Evolutionary conservation across 1,140 invertebrate species (phyloP).

Genomic region (Diabrotica undecimpunctata): DNA sequence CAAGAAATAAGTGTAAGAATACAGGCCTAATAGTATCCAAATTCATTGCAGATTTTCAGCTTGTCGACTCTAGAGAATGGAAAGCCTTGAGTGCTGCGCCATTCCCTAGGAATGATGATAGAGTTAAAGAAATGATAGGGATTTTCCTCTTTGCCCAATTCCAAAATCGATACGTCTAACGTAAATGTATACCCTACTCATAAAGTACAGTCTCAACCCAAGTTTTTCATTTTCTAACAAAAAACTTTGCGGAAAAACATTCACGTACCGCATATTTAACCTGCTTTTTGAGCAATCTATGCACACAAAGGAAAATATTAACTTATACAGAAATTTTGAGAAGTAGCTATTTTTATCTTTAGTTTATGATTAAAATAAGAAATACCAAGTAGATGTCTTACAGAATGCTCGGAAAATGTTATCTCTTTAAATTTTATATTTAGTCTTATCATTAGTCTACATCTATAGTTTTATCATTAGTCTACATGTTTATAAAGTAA

Average conservation of each 20-base stretch:
- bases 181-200: conserved; percentile 24
- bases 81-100: conserved; percentile 41
- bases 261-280: no score
- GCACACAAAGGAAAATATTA: no score
- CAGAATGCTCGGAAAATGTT: no score
- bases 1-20: not conserved
- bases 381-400: no score
- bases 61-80: conserved; percentile 45
- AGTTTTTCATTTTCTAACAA: not conserved
- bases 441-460: no score
- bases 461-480: no score
- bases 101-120: conserved; percentile 43
- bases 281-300: no score
- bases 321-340: no score
- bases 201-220: not conserved
- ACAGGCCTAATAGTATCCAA: conserved; percentile 43
- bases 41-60: conserved; percentile 49
- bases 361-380: no score
- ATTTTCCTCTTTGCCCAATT: conserved; percentile 40
- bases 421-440: no score
- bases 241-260: not conserved
- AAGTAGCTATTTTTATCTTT: no score
- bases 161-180: conserved; percentile 39
- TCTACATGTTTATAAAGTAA: no score
- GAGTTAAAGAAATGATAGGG: conserved; percentile 46